Evolutionary conservation across 2,888 invertebrate genomes (phyloP).

Genomic region (Archaeoteleia sp.): DNA sequence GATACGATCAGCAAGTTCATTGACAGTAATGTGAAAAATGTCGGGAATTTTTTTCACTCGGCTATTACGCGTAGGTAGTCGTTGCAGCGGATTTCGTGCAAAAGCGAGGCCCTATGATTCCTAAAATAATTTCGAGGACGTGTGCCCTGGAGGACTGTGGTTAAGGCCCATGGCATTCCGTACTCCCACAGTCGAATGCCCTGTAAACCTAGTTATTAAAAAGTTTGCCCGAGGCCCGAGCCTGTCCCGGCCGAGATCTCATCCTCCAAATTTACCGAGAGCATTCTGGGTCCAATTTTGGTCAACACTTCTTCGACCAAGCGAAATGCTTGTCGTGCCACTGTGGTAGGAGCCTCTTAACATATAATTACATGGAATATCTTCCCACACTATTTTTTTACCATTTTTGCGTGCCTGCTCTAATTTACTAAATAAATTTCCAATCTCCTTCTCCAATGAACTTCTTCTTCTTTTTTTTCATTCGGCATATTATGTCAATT

Average conservation of each 20-base stretch:
- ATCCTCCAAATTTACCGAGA: slow-evolving; percentile 43
- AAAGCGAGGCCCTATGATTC: slow-evolving; percentile 45
- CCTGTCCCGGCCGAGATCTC: slow-evolving; percentile 41
- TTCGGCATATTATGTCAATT: neutral
- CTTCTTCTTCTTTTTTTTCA: slow-evolving; percentile 2
- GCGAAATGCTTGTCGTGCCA: slow-evolving; percentile 59
- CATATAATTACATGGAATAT: slow-evolving; percentile 61
- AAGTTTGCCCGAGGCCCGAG: slow-evolving; percentile 54
- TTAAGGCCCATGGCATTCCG: slow-evolving; percentile 55
- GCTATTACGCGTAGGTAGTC: slow-evolving; percentile 29
- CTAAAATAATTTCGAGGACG: slow-evolving; percentile 49
- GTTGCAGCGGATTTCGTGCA: slow-evolving; percentile 23
- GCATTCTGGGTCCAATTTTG: slow-evolving; percentile 27
- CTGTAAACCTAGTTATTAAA: slow-evolving; percentile 61
- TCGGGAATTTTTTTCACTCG: slow-evolving; percentile 25
- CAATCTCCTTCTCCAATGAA: slow-evolving; percentile 21
- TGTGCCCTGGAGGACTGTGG: slow-evolving; percentile 57
- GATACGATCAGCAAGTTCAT: slow-evolving; percentile 30
- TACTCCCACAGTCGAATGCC: slow-evolving; percentile 57
- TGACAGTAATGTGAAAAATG: slow-evolving; percentile 14
- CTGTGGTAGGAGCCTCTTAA: slow-evolving; percentile 53
- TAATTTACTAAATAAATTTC: slow-evolving; percentile 58
- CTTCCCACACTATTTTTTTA: slow-evolving; percentile 68
- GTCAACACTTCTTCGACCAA: slow-evolving; percentile 58
- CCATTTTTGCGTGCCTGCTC: slow-evolving; percentile 61